phyloP scores from a whole-genome alignment of 2,113 vertebrate genomes.

The Plectropomus leopardus region DNA sequence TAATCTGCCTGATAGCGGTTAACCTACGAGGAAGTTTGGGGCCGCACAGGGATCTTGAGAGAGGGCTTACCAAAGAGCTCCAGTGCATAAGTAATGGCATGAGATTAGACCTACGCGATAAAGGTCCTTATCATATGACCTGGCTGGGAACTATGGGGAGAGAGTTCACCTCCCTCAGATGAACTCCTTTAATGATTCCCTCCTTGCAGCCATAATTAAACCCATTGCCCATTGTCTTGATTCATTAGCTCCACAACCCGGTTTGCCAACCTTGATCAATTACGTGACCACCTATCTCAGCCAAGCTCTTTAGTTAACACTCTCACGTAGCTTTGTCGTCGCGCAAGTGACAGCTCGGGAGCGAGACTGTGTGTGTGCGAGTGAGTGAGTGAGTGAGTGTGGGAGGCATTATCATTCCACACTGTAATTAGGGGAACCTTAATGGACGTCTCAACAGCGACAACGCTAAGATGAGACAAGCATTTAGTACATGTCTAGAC shows the following conservation, averaged over 20 bases:
- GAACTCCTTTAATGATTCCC: constrained; percentile 78
- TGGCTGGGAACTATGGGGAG: constrained; percentile 44
- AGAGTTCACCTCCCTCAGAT: constrained; percentile 72
- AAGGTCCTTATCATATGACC: constrained; percentile 75
- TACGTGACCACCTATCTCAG: constrained; percentile 74
- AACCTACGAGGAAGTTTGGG: constrained; percentile 48
- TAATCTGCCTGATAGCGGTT: constrained; percentile 66
- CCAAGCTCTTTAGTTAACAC: constrained; percentile 63
- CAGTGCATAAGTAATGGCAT: constrained; percentile 63
- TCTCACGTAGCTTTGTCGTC: constrained; percentile 61
- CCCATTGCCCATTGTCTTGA: constrained; percentile 78
- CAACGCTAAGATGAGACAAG: constrained; percentile 64
- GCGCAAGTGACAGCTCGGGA: constrained; percentile 46
- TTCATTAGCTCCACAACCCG: constrained; percentile 77
- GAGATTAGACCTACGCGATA: constrained; percentile 64
- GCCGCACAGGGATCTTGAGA: constrained; percentile 49
- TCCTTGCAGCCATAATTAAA: constrained; percentile 80
- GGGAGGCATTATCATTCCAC: constrained; percentile 61
- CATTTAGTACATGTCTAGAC: constrained; percentile 67
- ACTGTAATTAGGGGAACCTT: constrained; percentile 68
- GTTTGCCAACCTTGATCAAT: constrained; percentile 84
- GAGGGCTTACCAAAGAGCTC: constrained; percentile 39
- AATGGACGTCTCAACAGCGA: constrained; percentile 67
- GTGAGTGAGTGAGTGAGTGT: constrained; percentile 35
- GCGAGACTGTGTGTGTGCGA: constrained; percentile 21